Percentiles rank a stretch among this genome's conserved stretches.
These are phyloP conservation scores for Axinella damicornis DNA, from an alignment of 37 sponge, comb jelly and placozoan species.

Conservation along the genomic window DNA sequence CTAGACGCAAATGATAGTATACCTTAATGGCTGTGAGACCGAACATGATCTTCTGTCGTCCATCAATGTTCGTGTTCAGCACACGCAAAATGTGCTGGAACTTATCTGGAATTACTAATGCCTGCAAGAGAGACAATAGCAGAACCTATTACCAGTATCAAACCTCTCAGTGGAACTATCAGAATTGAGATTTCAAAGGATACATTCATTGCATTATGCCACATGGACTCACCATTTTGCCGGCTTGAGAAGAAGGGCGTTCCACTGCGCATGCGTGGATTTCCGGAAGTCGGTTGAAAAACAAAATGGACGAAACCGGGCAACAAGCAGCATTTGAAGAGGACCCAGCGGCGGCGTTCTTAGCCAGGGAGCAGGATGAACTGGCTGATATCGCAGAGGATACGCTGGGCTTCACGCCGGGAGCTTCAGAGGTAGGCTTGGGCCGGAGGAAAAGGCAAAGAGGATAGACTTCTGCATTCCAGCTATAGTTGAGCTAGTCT, in stretches of 20 bases:
- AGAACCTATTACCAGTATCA: not conserved
- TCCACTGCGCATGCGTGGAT: conserved; percentile 56
- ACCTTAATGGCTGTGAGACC: conserved; percentile 96
- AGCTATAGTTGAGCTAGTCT: not conserved
- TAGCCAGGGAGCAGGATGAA: conserved; percentile 88
- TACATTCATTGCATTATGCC: conserved; percentile 23
- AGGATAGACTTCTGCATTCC: not conserved
- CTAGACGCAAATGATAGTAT: too few relatives aligned
- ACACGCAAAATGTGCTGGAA: conserved; percentile 99
- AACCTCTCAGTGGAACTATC: not conserved
- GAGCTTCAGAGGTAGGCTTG: conserved; percentile 29
- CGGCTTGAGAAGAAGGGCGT: not conserved
- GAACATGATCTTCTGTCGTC: conserved; percentile 95
- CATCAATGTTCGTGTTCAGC: conserved; percentile 98
- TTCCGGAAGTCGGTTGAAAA: not conserved
- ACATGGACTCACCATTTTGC: conserved; percentile 87
- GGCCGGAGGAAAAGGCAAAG: too few relatives aligned
- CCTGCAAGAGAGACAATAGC: conserved; percentile 36
- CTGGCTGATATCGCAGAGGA: conserved; percentile 89
- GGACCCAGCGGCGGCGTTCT: conserved; percentile 95
- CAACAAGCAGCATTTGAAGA: conserved; percentile 52
- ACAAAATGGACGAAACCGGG: conserved; percentile 27
- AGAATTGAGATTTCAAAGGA: conserved; percentile 21
- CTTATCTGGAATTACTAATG: conserved; percentile 90
- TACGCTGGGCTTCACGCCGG: conserved; percentile 54